Evolutionary conservation across 2,113 vertebrate genomes (phyloP).

Genomic region (Spilogale gracilis): DNA sequence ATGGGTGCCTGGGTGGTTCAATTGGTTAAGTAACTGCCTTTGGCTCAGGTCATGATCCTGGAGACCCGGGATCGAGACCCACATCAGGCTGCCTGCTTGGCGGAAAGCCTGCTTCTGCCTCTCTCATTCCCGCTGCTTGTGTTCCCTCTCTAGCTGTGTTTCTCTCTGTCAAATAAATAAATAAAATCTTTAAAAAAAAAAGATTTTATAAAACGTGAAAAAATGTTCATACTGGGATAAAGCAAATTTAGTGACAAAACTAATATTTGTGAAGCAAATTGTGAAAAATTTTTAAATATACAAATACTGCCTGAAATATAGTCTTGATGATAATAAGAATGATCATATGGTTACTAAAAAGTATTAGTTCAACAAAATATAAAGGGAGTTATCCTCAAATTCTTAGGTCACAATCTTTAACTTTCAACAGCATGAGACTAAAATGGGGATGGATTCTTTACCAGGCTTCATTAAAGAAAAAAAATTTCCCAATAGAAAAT

Average conservation of each 20-base stretch:
- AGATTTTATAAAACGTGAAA: slow-evolving; percentile 28
- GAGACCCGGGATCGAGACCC: no score
- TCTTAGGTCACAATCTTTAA: slow-evolving; percentile 6
- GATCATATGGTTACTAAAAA: neutral
- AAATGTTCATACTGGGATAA: neutral
- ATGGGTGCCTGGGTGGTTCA: no score
- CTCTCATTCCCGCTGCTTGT: no score
- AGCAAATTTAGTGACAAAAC: neutral
- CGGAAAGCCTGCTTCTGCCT: no score
- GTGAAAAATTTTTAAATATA: neutral
- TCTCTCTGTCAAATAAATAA: no score
- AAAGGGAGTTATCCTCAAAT: neutral
- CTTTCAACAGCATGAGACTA: slow-evolving; percentile 38
- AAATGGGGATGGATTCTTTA: neutral
- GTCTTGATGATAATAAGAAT: neutral
- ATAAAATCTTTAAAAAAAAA: no score
- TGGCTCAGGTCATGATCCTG: no score
- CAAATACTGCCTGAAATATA: neutral
- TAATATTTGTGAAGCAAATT: neutral
- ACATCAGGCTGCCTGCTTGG: no score
- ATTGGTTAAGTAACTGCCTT: no score
- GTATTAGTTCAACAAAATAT: neutral
- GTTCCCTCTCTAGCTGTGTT: no score
- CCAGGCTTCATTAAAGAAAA: neutral
- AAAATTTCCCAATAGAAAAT: neutral